Base-by-base conservation (phyloP, 2,888 invertebrate species). In the Nematopogon swammerdamellus region DNA sequence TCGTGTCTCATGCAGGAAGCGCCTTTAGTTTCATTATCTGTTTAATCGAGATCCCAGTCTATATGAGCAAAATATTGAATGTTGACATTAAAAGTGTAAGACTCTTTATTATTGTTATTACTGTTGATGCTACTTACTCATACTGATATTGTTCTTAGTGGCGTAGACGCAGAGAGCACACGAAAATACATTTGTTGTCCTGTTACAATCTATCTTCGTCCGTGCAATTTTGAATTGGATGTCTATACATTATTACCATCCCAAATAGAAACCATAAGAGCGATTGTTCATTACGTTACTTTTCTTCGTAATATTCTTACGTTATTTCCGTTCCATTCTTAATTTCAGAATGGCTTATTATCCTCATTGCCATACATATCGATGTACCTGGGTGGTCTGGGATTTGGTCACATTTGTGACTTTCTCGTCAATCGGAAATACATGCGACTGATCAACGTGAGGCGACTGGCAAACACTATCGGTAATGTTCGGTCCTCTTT, bases 21-120 rank as follows among this genome's bases (percentile, higher is more conserved):
- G 83, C 83, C 30, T 82, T 85, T 75, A 86, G 86, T 1, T 87
- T 85, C 62, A 80, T 86, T 60, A 83, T 85, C 8, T 62, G 89
- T 6, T 62, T 88, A 1, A 86, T 86, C 0, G 82, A 88, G 62
- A 83, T 85, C 52, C 88, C 89, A 0, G 80, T 81, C 0, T 89
- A 87, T 59, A 82, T 89, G 75, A 80, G 75, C 53, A 68, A 68
- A 16, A 81, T 86, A 1, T 72, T 88, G 0, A 65, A 74, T 20
- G 81, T 85, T 18, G 68, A 88, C 45, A 82, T 88, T 1, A 80
- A 82, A 61, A 65, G 72, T 59, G 86, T 86, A 58, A 57, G 57
- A 25, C 53, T 8, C 19, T 43, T 20, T 17, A n/a, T n/a, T n/a
- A n/a, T n/a, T n/a, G n/a, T n/a, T n/a, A n/a, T n/a, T n/a, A n/a